These are phyloP conservation scores for Anas acuta DNA, from an alignment of 2,797 vertebrate species.

Conservation along the genomic window DNA sequence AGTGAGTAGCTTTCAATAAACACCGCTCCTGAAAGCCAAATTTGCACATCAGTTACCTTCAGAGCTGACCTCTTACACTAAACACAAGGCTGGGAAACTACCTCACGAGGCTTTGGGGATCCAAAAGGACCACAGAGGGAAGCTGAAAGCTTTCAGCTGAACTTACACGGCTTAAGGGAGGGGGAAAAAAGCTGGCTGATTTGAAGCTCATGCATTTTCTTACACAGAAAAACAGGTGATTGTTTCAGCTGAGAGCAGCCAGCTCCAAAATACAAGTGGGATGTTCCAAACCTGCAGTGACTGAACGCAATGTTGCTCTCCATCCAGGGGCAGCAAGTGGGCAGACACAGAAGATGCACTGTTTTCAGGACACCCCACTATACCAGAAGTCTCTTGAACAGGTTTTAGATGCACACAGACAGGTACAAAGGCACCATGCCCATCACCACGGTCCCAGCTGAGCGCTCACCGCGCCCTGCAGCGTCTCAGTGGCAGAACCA, in stretches of 20 bases:
- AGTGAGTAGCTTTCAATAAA: not conserved
- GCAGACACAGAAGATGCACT: not conserved
- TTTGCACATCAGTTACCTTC: not conserved
- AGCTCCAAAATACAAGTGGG: not conserved
- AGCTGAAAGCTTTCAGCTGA: not conserved
- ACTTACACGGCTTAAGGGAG: not conserved
- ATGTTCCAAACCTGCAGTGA: not conserved
- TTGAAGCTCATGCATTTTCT: not conserved
- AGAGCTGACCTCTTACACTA: not conserved
- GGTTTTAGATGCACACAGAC: not conserved
- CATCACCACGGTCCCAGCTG: not conserved
- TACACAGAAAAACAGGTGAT: not conserved
- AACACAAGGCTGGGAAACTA: not conserved
- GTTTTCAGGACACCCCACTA: not conserved
- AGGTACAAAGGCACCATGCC: fast-evolving
- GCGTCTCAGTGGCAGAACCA: not conserved
- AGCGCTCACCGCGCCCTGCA: not conserved
- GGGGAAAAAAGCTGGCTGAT: not conserved
- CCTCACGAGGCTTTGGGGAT: not conserved
- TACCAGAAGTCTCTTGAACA: not conserved
- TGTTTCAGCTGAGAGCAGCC: not conserved
- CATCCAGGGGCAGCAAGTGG: not conserved
- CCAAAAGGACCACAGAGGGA: not conserved
- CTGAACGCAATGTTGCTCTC: not conserved
- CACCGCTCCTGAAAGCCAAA: not conserved